phyloP scores from a whole-genome alignment of 1,140 invertebrate genomes.

The Cydia fagiglandana region DNA sequence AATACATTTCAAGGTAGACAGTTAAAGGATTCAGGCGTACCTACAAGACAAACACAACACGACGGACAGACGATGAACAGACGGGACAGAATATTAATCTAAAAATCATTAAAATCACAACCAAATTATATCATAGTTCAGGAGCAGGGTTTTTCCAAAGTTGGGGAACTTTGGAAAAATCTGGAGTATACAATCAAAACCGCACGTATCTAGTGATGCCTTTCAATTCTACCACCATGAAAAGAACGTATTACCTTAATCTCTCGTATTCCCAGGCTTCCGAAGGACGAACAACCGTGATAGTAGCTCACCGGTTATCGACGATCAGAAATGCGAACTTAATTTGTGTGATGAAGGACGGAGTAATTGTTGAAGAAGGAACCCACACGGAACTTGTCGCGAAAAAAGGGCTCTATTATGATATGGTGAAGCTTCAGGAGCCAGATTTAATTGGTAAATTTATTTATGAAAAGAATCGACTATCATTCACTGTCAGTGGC shows the following conservation, averaged over 20 bases:
- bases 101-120: too few species aligned
- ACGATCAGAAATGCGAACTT: conserved; percentile 87
- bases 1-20: too few species aligned
- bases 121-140: too few species aligned
- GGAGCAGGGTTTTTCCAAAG: too few species aligned
- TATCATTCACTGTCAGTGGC: too few species aligned
- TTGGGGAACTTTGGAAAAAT: too few species aligned
- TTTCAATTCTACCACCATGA: background rate
- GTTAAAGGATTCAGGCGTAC: too few species aligned
- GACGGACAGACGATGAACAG: too few species aligned
- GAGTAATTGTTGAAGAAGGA: conserved; percentile 84
- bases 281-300: conserved; percentile 87
- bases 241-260: background rate
- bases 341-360: conserved; percentile 86
- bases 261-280: conserved; percentile 37
- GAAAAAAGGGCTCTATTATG: conserved; percentile 84
- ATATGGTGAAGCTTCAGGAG: conserved; percentile 81
- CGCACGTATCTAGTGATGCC: background rate
- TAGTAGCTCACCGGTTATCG: conserved; percentile 89
- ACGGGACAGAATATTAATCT: too few species aligned
- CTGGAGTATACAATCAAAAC: too few species aligned
- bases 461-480: too few species aligned
- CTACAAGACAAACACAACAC: too few species aligned
- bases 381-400: conserved; percentile 85
- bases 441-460: conserved; percentile 9